These are phyloP conservation scores for Azorinus chamasolen DNA, from an alignment of 2,888 invertebrate genomes.

Conservation along the genomic window DNA sequence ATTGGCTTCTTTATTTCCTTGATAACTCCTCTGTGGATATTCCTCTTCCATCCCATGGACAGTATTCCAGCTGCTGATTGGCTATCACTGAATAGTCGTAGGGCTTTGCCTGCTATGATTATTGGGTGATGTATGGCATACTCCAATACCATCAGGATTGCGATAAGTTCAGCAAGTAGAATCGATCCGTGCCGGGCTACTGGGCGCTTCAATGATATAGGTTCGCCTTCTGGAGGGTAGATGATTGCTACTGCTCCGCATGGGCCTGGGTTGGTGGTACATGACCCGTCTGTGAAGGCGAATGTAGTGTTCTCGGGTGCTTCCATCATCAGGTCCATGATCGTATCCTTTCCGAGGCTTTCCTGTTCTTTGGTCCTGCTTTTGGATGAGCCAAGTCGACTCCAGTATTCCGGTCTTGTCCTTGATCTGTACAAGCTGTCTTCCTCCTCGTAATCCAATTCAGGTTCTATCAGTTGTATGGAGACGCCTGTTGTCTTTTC, in stretches of 20 bases:
- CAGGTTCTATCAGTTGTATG: not conserved
- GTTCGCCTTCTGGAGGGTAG: constrained; percentile 5
- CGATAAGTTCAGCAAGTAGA: not conserved
- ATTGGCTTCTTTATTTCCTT: not conserved
- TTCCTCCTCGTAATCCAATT: not conserved
- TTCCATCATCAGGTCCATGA: not conserved
- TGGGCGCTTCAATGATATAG: not conserved
- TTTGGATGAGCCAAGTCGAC: not conserved
- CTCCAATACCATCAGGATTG: not conserved
- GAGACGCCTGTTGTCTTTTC: not conserved
- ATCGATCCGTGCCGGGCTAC: not conserved
- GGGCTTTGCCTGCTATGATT: not conserved
- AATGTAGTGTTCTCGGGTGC: not conserved
- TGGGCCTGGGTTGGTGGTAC: too few species aligned
- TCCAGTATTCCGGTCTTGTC: not conserved
- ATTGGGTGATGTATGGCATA: not conserved
- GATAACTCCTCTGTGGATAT: not conserved
- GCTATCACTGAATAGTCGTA: constrained; percentile 1
- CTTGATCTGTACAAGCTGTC: not conserved
- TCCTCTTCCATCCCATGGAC: not conserved
- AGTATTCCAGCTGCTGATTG: constrained; percentile 1
- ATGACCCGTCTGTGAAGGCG: too few species aligned
- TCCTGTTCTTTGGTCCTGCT: not conserved
- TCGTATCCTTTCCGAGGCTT: not conserved
- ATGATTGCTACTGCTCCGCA: not conserved